Evolutionary conservation across 2,797 vertebrate species (phyloP).

Genomic region (Trichosurus vulpecula): DNA sequence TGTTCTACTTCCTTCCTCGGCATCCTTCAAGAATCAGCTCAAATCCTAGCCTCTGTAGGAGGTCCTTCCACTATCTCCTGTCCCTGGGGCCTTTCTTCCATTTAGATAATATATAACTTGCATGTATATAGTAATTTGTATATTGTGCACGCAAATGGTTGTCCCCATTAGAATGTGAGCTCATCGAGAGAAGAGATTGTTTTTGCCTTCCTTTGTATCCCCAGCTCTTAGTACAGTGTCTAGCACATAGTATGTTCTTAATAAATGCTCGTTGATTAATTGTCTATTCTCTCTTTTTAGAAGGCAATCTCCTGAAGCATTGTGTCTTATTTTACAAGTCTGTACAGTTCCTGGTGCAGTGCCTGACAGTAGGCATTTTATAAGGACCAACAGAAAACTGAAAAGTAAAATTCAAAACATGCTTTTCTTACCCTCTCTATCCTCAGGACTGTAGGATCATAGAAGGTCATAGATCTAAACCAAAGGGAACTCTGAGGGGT

Average conservation of each 20-base stretch:
- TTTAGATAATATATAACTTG: background rate
- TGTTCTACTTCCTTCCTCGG: too few species aligned
- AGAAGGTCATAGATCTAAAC: background rate
- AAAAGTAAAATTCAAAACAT: slow-evolving; percentile 35
- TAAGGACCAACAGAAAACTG: slow-evolving; percentile 12
- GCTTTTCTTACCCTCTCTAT: background rate
- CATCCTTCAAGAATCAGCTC: too few species aligned
- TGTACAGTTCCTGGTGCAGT: background rate
- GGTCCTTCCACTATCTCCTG: background rate
- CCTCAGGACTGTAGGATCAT: background rate
- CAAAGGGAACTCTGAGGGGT: background rate
- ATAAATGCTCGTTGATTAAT: background rate
- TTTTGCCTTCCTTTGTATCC: background rate
- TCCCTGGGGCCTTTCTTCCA: background rate
- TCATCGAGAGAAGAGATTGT: background rate
- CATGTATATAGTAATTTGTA: background rate
- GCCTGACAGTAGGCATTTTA: background rate
- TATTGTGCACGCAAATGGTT: background rate
- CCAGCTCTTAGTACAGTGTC: background rate
- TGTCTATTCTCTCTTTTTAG: background rate
- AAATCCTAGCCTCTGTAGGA: too few species aligned
- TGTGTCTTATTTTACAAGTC: background rate
- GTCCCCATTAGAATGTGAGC: background rate
- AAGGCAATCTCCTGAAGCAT: background rate
- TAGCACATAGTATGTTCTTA: background rate